phyloP scores from a whole-genome alignment of 2,113 vertebrate genomes.

The human region GRCh38 chr16:54853501-54854000 shows the following conservation, averaged over 20 bases:
- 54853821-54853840: neutral
- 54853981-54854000: neutral
- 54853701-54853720: constrained; percentile 8
- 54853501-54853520: constrained; percentile 64
- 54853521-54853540: constrained; percentile 46
- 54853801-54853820: neutral
- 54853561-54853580: constrained; percentile 71
- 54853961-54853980: neutral
- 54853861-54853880: neutral
- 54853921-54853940: neutral
- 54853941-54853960: neutral
- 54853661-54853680: constrained; percentile 1
- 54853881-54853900: neutral
- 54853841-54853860: neutral
- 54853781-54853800: neutral
- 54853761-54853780: neutral
- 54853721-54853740: rapidly evolving
- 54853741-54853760: neutral
- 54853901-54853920: neutral
- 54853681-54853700: constrained; percentile 38
- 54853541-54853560: constrained; percentile 59
- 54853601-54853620: too few relatives aligned
- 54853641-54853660: constrained; percentile 55
- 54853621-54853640: too few relatives aligned
- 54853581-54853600: constrained; percentile 44